These are phyloP conservation scores for Hylaeus anthracinus DNA, from an alignment of 1,140 invertebrate genomes.

Conservation along the genomic window DNA sequence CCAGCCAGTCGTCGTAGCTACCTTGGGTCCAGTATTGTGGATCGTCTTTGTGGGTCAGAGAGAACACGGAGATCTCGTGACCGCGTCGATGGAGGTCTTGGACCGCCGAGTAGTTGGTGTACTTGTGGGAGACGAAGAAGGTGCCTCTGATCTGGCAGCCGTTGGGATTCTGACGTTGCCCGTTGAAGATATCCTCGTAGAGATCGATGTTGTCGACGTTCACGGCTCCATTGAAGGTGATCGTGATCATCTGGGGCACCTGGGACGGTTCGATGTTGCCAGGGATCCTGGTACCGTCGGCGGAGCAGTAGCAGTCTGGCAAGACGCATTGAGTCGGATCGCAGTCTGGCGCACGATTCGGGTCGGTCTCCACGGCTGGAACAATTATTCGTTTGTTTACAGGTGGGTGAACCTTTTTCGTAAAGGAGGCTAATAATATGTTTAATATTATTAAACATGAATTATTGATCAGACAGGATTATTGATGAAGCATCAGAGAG, in stretches of 20 bases:
- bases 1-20: slow-evolving; percentile 94
- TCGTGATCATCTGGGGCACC: slow-evolving; percentile 96
- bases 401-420: too few species aligned
- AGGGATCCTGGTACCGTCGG: slow-evolving; percentile 94
- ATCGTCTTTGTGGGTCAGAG: slow-evolving; percentile 95
- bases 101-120: slow-evolving; percentile 96
- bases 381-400: not conserved
- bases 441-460: too few species aligned
- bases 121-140: slow-evolving; percentile 98
- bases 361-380: slow-evolving; percentile 92
- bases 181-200: slow-evolving; percentile 95
- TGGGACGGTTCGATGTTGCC: slow-evolving; percentile 90
- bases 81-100: slow-evolving; percentile 95
- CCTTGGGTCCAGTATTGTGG: slow-evolving; percentile 94
- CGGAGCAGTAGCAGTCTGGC: slow-evolving; percentile 96
- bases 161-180: slow-evolving; percentile 93
- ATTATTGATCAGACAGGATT: too few species aligned
- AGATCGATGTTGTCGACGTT: slow-evolving; percentile 96
- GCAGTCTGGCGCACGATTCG: slow-evolving; percentile 94
- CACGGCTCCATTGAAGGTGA: slow-evolving; percentile 97
- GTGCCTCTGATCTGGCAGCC: slow-evolving; percentile 96
- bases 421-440: too few species aligned
- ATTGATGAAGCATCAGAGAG: too few species aligned
- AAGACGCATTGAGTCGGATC: slow-evolving; percentile 93
- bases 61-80: slow-evolving; percentile 97